Conservation (phyloP, 2,113 vertebrate species). For the Platanista minor region DNA sequence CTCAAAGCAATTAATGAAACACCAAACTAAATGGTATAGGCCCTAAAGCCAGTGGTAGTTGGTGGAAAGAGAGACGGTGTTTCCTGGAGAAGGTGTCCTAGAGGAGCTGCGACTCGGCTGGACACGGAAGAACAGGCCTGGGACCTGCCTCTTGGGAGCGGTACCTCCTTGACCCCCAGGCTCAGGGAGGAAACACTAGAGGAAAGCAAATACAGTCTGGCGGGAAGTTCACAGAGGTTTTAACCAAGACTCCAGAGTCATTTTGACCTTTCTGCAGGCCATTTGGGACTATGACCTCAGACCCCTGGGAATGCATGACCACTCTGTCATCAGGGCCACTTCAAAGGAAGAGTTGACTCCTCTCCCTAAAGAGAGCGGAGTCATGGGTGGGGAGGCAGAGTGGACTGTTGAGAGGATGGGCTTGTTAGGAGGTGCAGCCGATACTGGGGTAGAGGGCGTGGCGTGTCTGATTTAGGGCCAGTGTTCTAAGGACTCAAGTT, state of each 20-base stretch:
- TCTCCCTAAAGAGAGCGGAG: not conserved
- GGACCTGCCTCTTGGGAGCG: accelerated
- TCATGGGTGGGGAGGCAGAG: not conserved
- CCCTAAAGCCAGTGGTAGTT: not conserved
- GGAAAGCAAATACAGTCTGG: not conserved
- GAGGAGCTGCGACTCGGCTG: not conserved
- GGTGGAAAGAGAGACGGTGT: not conserved
- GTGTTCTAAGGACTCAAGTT: not conserved
- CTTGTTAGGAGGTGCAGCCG: not conserved
- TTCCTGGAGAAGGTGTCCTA: not conserved
- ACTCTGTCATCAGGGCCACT: not conserved
- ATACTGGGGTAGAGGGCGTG: not conserved
- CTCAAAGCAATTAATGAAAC: not conserved
- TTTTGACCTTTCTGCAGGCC: not conserved
- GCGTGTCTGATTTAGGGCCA: not conserved
- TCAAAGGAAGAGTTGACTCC: not conserved
- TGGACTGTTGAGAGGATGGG: not conserved
- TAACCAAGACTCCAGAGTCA: not conserved
- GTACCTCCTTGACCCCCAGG: not conserved
- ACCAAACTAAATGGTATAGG: not conserved
- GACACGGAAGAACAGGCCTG: not conserved
- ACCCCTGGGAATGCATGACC: accelerated
- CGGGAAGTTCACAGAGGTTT: not conserved
- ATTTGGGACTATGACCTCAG: not conserved
- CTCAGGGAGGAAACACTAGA: not conserved